Evolutionary conservation across 92 coral and sea anemone species (phyloP).

Genomic region (Zoanthus sansibaricus): DNA sequence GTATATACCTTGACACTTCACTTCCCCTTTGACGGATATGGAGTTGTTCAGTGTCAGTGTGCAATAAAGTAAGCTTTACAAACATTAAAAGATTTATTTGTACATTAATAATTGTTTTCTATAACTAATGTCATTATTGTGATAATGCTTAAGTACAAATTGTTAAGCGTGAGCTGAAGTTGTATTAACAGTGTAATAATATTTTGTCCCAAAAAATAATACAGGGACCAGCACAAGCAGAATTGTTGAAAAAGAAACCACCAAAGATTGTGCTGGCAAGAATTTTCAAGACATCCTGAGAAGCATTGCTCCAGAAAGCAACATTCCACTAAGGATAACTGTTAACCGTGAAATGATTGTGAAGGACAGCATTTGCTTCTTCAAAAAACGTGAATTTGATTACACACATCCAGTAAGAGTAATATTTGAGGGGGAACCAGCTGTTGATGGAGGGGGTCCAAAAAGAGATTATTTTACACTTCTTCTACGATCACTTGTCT

Average conservation of each 20-base stretch:
- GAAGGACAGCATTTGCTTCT: slow-evolving; percentile 35
- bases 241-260: background rate
- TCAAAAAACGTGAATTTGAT: slow-evolving; percentile 43
- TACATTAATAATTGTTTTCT: no score
- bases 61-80: no score
- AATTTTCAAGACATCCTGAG: background rate
- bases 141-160: background rate
- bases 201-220: background rate
- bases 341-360: slow-evolving; percentile 39
- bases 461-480: no score
- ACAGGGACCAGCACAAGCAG: background rate
- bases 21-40: no score
- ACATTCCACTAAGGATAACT: background rate
- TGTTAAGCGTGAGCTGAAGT: background rate
- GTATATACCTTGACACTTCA: no score
- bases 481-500: slow-evolving; percentile 33
- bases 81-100: no score
- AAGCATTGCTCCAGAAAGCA: background rate
- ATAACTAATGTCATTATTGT: no score
- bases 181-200: no score
- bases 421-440: slow-evolving; percentile 54
- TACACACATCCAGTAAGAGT: slow-evolving; percentile 41
- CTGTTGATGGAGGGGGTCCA: slow-evolving; percentile 73
- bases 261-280: background rate
- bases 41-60: no score